Evolutionary conservation across 2,888 invertebrate genomes (phyloP).

Genomic region (Orchesellides sinensis): DNA sequence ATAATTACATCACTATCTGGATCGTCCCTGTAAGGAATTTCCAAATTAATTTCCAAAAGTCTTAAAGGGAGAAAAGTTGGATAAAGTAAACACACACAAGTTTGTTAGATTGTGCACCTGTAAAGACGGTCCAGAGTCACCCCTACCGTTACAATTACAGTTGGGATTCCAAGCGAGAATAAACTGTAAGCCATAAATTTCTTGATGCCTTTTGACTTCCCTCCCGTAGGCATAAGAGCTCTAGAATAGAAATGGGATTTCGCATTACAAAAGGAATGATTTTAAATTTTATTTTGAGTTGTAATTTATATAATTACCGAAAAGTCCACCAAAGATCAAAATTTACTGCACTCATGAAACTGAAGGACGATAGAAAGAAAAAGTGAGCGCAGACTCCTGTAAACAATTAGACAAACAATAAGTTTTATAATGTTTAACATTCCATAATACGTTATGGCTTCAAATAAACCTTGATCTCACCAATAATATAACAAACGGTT

Average conservation of each 20-base stretch:
- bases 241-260: conserved; percentile 25
- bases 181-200: conserved; percentile 68
- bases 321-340: conserved; percentile 74
- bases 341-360: conserved; percentile 71
- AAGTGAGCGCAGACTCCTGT: conserved; percentile 71
- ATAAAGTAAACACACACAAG: neutral
- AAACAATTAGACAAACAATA: neutral
- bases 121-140: conserved; percentile 67
- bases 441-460: neutral
- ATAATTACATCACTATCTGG: conserved; percentile 69
- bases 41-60: neutral
- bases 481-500: conserved; percentile 65
- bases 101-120: conserved; percentile 43
- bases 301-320: conserved; percentile 48
- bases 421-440: neutral
- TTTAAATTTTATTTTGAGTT: neutral
- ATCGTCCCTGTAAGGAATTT: conserved; percentile 70
- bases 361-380: conserved; percentile 70
- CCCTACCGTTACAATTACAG: conserved; percentile 63
- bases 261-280: neutral
- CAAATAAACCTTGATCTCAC: conserved; percentile 27
- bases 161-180: conserved; percentile 65
- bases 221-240: conserved; percentile 70
- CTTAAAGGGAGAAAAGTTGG: neutral
- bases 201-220: conserved; percentile 69